Base-by-base conservation (phyloP, 1,140 invertebrate genomes). In the Telenomus remus region DNA sequence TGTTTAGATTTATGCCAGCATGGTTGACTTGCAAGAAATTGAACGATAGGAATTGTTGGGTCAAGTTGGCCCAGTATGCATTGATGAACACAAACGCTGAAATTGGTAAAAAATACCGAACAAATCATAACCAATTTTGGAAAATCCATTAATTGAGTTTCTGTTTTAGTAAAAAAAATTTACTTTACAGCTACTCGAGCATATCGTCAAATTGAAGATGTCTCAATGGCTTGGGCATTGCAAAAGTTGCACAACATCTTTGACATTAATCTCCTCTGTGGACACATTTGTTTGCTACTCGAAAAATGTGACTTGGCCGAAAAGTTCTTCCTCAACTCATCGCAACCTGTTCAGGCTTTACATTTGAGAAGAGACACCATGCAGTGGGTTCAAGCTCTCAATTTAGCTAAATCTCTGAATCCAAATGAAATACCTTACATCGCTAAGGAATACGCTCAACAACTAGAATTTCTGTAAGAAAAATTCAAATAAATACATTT, bases 351-450 rank as follows among this genome's bases (percentile, higher is more conserved):
- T 1, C 91, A 93, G 72, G 97, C 97, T 7, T 86, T 99, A 19
- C 92, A 96, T 85, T 93, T 99, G 91, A 90, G 96, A 65, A 89
- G 95, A 56, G 96, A 98, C 87, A 89, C 98, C 47, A 89, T 98
- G 83, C 93, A 98, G 84, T 97, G 98, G 98, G 95, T 98, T 78
- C 92, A 94, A 82, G 98, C 98, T 0, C 89, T 99, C 15, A 91
- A 92, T 66, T 87, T 99, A 57, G 98, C 98, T 0, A 93, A 93
- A 80, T 93, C 91, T 82, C 89, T 97, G 48, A 94, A 95, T 35
- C 95, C 95, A 0, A 90, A 93, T n/a, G 92, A 96, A 83, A 94
- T 98, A 59, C 94, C 96, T 0, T 93, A 91, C 71, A 96, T 99
- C 73, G 94, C 95, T 0, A 90, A 93, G 57, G 95, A 98, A 86